Evolutionary conservation across 2,888 invertebrate species (phyloP).

Genomic region (Cyclophora albipunctata): DNA sequence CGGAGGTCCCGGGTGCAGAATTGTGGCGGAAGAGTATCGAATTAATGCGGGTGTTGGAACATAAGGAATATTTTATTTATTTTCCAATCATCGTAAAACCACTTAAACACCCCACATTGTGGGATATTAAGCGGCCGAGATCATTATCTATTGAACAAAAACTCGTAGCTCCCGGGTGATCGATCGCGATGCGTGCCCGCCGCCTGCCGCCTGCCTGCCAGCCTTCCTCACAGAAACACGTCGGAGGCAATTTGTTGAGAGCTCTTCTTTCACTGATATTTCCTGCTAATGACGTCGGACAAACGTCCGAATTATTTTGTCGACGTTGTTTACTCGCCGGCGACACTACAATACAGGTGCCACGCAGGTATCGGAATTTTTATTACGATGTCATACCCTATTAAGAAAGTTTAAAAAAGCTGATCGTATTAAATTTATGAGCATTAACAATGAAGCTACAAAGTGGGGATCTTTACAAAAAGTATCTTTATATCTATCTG

Average conservation of each 20-base stretch:
- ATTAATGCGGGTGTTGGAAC: slow-evolving; percentile 22
- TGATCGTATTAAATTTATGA: too few relatives aligned
- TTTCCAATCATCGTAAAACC: slow-evolving; percentile 22
- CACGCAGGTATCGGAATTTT: background rate
- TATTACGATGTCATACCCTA: background rate
- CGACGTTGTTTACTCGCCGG: slow-evolving; percentile 14
- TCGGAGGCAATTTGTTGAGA: slow-evolving; percentile 17
- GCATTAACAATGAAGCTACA: too few relatives aligned
- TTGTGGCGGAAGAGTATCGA: slow-evolving; percentile 13
- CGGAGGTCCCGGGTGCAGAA: slow-evolving; percentile 9
- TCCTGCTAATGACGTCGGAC: slow-evolving; percentile 13
- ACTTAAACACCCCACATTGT: slow-evolving; percentile 25
- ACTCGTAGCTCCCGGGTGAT: slow-evolving; percentile 27
- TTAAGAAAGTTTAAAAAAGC: background rate
- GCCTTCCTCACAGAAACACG: slow-evolving; percentile 18
- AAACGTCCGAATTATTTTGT: slow-evolving; percentile 14
- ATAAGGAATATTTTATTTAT: slow-evolving; percentile 23
- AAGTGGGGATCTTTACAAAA: too few relatives aligned
- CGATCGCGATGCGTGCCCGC: slow-evolving; percentile 25
- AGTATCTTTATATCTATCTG: too few relatives aligned
- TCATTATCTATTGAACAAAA: slow-evolving; percentile 40
- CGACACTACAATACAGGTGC: slow-evolving; percentile 17
- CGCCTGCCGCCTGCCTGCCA: slow-evolving; percentile 7
- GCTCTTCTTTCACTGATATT: slow-evolving; percentile 15
- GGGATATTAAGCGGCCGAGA: slow-evolving; percentile 30